These are phyloP conservation scores for Zosterops japonicus DNA, from an alignment of 2,113 vertebrate genomes.

Conservation along the genomic window DNA sequence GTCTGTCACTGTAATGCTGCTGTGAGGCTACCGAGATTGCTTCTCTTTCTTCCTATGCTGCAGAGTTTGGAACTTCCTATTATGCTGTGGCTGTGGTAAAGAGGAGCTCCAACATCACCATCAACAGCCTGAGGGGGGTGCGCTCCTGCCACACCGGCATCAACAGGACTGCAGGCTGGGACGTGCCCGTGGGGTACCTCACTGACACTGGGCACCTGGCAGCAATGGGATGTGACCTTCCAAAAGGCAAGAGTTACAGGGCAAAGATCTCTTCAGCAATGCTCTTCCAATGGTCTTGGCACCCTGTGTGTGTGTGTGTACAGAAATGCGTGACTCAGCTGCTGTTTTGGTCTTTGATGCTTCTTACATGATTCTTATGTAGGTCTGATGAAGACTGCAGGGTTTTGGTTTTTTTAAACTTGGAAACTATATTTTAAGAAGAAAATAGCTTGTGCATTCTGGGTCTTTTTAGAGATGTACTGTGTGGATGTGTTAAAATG, in stretches of 20 bases:
- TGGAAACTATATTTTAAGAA: background rate
- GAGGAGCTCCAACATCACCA: slow-evolving; percentile 77
- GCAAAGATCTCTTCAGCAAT: background rate
- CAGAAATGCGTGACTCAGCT: background rate
- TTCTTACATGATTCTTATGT: fast-evolving
- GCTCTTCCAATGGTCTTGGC: background rate
- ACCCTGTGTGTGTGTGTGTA: background rate
- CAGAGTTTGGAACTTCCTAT: slow-evolving; percentile 80
- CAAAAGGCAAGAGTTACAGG: slow-evolving; percentile 71
- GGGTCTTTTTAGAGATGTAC: background rate
- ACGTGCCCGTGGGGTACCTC: slow-evolving; percentile 87
- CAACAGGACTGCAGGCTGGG: slow-evolving; percentile 89
- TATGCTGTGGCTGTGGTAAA: slow-evolving; percentile 89
- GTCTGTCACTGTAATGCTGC: background rate
- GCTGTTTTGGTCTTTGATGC: background rate
- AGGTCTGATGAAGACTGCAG: background rate
- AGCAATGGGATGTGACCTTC: slow-evolving; percentile 84
- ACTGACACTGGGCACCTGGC: slow-evolving; percentile 85
- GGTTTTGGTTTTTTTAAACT: background rate
- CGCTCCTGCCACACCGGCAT: slow-evolving; percentile 91
- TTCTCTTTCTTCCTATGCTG: background rate
- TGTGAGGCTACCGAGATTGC: background rate
- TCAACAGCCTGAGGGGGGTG: slow-evolving; percentile 79
- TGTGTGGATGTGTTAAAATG: background rate
- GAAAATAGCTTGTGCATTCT: background rate